Percentiles rank a stretch among this genome's conserved stretches.
These are phyloP conservation scores for Drosophila albomicans DNA, from an alignment of 1,140 invertebrate species.

Conservation along the genomic window DNA sequence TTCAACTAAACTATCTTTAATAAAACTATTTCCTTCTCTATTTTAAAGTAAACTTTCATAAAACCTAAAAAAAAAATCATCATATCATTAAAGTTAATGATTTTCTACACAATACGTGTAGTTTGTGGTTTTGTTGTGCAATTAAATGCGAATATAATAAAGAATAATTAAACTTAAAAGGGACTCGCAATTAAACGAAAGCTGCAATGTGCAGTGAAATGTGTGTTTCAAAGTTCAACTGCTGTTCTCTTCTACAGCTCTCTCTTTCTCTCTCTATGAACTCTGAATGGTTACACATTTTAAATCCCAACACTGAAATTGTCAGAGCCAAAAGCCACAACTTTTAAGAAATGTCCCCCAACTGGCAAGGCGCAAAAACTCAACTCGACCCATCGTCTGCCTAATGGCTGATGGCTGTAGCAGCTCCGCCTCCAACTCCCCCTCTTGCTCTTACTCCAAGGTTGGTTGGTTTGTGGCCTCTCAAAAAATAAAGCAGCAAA, in stretches of 20 bases:
- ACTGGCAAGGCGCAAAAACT: not conserved
- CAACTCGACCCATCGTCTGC: not conserved
- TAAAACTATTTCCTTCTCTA: no score
- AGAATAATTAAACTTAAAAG: not conserved
- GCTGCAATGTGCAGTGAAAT: no score
- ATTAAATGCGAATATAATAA: no score
- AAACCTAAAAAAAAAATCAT: not conserved
- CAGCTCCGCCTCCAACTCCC: not conserved
- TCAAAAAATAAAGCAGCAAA: constrained; percentile 71
- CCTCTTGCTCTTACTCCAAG: not conserved
- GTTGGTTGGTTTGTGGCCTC: constrained; percentile 24
- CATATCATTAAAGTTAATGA: not conserved
- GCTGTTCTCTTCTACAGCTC: not conserved
- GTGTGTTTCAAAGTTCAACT: not conserved
- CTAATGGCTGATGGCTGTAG: constrained; percentile 29
- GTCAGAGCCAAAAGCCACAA: constrained; percentile 27
- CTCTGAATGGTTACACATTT: not conserved
- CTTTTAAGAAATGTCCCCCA: constrained; percentile 34
- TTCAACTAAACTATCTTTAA: no score
- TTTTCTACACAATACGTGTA: not conserved
- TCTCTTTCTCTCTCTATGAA: not conserved
- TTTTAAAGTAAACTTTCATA: no score
- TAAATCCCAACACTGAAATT: constrained; percentile 31
- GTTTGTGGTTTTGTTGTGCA: no score
- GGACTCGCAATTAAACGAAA: not conserved